Evolutionary conservation across 2,888 invertebrate genomes (phyloP).

Genomic region (Galeruca laticollis): DNA sequence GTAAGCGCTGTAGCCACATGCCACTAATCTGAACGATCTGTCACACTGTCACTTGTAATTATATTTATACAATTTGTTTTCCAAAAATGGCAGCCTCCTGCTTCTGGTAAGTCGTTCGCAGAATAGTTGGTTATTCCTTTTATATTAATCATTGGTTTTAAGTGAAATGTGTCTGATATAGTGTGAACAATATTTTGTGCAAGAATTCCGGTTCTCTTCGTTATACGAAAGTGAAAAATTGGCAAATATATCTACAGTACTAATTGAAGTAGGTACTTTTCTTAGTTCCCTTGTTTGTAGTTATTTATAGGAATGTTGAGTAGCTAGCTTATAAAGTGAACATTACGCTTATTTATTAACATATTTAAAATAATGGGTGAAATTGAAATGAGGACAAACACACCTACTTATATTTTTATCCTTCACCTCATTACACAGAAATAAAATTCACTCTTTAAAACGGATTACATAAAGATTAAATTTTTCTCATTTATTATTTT

Average conservation of each 20-base stretch:
- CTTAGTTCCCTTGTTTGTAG: constrained; percentile 17
- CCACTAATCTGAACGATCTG: constrained; percentile 12
- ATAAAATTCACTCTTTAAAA: constrained; percentile 3
- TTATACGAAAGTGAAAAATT: constrained; percentile 14
- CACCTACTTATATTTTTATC: constrained; percentile 30
- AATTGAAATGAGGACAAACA: constrained; percentile 18
- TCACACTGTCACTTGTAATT: constrained; percentile 32
- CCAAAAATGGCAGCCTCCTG: constrained; percentile 42
- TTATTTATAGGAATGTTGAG: constrained; percentile 15
- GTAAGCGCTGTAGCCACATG: not conserved
- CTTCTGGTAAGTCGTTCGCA: constrained; percentile 29
- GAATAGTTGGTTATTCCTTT: constrained; percentile 14
- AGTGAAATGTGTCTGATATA: constrained; percentile 25
- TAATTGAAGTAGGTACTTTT: constrained; percentile 32
- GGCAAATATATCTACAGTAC: constrained; percentile 9
- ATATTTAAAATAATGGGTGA: not conserved
- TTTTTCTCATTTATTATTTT: constrained; percentile 9
- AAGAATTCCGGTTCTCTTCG: not conserved
- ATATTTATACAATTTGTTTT: constrained; percentile 38
- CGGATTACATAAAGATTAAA: not conserved
- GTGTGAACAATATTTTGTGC: constrained; percentile 24
- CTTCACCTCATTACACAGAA: constrained; percentile 16
- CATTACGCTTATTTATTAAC: constrained; percentile 5
- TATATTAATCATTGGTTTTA: constrained; percentile 18
- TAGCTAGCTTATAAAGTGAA: not conserved